Base-by-base conservation (phyloP, 1,140 invertebrate species). In the Chrysoperla carnea region DNA sequence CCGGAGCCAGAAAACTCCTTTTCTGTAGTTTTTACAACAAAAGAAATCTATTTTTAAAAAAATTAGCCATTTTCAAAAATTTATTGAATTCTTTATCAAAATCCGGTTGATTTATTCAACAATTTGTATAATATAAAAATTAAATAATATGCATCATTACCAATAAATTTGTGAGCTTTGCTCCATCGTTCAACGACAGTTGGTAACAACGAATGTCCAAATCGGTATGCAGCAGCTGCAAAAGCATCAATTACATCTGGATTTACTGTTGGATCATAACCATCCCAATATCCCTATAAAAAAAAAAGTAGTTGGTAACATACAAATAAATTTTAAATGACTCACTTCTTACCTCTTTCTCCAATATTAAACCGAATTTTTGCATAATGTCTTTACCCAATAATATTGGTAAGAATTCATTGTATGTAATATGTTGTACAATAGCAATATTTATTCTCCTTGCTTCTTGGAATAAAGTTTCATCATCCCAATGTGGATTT, bases 401-500 rank as follows among this genome's bases (percentile, higher is more conserved):
- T 7, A 96, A 63, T 54, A 95, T 87, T 13, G 92, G 92, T 40
- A 97, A 61, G 61, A 90, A 97, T 64, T 96, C 90, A 55, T 90
- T 92, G 62, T 81, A 95, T 0, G 88, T 92, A 36, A 96, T 83
- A 52, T 95, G 89, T 59, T 96, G 90, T 39, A 91, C 80, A 58
- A 85, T 74, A 4, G 89, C 92, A 39, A 89, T 85, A 39, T 84
- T 76, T 51, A 97, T 90, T 36, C 87, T 72, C 47, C 90, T 69
- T 0, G 88, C 65, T 67, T 96, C 91, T 55, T 95, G 89, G 68
- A 84, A 98, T 1, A 96, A 56, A 0, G 78, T 91, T 63, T 95
- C 90, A 55, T 95, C 90, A 54, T 92, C 84, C 90, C 90, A 94
- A 54, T 93, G 88, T 2, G 87, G 86, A 64, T 95, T 95, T 8